Evolutionary conservation across 2,888 invertebrate species (phyloP).

Genomic region (Ectobius pallidus): DNA sequence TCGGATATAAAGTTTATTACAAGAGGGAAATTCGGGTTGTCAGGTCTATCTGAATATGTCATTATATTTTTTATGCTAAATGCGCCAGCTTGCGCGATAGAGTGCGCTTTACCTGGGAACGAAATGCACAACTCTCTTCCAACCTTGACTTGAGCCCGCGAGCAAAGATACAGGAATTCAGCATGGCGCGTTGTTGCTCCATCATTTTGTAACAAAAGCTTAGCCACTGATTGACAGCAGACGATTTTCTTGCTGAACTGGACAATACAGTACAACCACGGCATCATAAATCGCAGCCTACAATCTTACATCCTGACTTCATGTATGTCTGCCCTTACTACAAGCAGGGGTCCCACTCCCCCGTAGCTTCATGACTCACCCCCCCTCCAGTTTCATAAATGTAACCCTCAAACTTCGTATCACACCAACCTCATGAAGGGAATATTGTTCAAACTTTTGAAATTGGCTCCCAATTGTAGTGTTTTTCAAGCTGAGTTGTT

Average conservation of each 20-base stretch:
- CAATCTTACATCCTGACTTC: no score
- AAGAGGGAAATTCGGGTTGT: not conserved
- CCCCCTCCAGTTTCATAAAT: no score
- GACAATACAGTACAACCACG: not conserved
- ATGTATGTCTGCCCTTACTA: no score
- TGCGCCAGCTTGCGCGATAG: not conserved
- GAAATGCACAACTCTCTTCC: not conserved
- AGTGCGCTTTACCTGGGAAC: not conserved
- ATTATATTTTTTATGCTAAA: not conserved
- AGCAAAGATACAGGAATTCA: not conserved
- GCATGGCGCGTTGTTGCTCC: not conserved
- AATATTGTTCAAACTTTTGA: no score
- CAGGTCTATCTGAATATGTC: not conserved
- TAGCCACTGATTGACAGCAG: not conserved
- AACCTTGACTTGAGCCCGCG: not conserved
- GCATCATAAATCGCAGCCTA: no score
- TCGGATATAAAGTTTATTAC: no score
- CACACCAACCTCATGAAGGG: no score
- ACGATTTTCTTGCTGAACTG: not conserved
- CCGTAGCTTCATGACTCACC: no score
- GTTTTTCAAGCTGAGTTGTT: no score
- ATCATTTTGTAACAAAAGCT: not conserved
- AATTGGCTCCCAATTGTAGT: no score
- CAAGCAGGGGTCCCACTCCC: no score
- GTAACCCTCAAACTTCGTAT: no score